Base-by-base conservation (phyloP, 1,140 invertebrate species). In the Aphidius gifuensis region DNA sequence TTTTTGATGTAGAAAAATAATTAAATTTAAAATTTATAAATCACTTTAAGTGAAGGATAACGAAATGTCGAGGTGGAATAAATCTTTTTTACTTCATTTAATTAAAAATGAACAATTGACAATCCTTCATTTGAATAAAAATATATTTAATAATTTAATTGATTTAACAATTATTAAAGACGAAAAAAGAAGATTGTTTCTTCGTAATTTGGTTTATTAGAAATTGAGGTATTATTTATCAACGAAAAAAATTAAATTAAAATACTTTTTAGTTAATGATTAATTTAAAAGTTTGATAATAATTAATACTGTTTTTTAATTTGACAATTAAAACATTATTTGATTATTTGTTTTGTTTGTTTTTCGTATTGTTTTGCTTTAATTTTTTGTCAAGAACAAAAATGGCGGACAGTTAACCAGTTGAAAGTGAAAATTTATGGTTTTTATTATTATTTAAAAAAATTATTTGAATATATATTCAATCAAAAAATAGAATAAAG, bases 41-140 rank as follows among this genome's bases (percentile, higher is more conserved):
- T 8, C 5, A 44, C 9, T 44, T 11, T 8, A 3, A 11, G 43
- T 8, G 5, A 11, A 44, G 9, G 4, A 11, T 11, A 44, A 44
- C 43, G 43, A 53, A 39, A 53, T 55, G 53, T 42, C 39, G 39
- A 42, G 53, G n/a, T 55, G n/a, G n/a, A 42, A 43, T 7, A 0
- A 43, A 40, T 55, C 43, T 8, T 44, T 55, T 16, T 55, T 55
- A 43, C 53, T 16, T 42, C 39, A 40, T 55, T 42, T 40, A 55
- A 55, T 55, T 40, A 55, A 55, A 38, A 5, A 55, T 43, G n/a
- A 55, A 38, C 40, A 42, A 42, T 55, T 43, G n/a, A 55, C 53
- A 55, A 55, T 55, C n/a, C 5, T 55, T 40, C 39, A 43, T 40
- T 9, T 38, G 11, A 38, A 32, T 39, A 39, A 7, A 53, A 11